Conservation (phyloP, 2,113 vertebrate species). For the Conger conger region DNA sequence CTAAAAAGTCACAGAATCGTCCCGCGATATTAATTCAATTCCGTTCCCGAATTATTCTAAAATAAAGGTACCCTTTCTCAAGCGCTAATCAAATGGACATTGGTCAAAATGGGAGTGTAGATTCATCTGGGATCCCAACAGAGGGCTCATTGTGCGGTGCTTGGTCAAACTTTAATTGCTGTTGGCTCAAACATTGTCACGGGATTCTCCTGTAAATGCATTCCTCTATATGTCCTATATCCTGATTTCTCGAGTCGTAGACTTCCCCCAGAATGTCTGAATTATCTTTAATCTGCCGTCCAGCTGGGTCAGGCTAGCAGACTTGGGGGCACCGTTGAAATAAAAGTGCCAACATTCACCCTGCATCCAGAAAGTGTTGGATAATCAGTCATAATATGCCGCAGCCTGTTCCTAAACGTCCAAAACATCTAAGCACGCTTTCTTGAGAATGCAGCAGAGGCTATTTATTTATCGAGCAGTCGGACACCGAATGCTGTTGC, state of each 20-base stretch:
- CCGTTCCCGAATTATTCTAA: conserved; percentile 54
- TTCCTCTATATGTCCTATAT: conserved; percentile 50
- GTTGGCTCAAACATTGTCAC: conserved; percentile 62
- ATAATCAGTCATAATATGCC: conserved; percentile 32
- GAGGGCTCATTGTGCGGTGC: conserved; percentile 63
- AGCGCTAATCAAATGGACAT: conserved; percentile 67
- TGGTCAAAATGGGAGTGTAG: conserved; percentile 63
- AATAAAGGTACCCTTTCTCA: conserved; percentile 64
- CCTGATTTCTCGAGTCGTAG: conserved; percentile 38
- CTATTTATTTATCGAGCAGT: not conserved
- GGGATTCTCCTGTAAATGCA: conserved; percentile 56
- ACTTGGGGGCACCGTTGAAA: not conserved
- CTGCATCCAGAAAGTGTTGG: not conserved
- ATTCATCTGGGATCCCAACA: conserved; percentile 49
- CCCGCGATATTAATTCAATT: conserved; percentile 47
- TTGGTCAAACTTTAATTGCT: conserved; percentile 58
- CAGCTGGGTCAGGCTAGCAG: conserved; percentile 42
- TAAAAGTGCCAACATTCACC: not conserved
- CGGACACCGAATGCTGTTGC: not conserved
- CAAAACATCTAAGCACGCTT: not conserved
- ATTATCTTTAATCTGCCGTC: conserved; percentile 36
- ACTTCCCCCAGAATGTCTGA: conserved; percentile 8
- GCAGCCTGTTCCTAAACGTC: conserved; percentile 30
- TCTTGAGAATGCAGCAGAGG: not conserved
- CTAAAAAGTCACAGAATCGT: not conserved